Evolutionary conservation across 2,888 invertebrate species (phyloP), one percentile per base, ranked within the genome.

Genomic region (Sthenelais limicola): DNA sequence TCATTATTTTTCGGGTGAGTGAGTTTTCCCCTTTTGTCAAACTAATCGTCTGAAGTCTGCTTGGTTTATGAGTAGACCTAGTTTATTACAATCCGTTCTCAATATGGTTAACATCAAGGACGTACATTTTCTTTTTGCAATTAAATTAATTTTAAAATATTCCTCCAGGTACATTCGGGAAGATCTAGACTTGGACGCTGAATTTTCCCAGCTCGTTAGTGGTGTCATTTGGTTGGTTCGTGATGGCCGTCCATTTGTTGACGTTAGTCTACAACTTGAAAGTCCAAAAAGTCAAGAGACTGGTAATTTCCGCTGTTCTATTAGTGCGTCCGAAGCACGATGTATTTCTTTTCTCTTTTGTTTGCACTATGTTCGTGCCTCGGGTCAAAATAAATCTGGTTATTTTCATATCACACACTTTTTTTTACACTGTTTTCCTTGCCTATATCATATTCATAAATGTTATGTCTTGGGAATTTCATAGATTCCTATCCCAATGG

Each of bases 151-250:
- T 43, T 9, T 9, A 43, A 18, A 9, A 43, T 56, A 32, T 5
- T 9, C 32, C 51, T 2, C 4, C n/a, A 88, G 88, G 3, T 88
- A 87, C 75, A 73, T 88, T 28, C 84, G 86, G 0, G 84, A 86
- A 72, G 80, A 84, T 33, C 81, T 82, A 66, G 74, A 83, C 9
- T 68, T 83, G n/a, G 78, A 78, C 9, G 81, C 80, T n/a, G 77
- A 83, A 51, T 86, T 88, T 77, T 51, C 77, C 5, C 86, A 88
- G 78, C 78, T 88, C 66, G 85, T 88, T 15, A 86, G 86, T 43
- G 88, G 88, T 52, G 88, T 86, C 12, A 80, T 87, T 30, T 88
- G 88, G 88, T 75, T 88, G 43, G 73, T 88, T 3, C 78, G 86
- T 49, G 83, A 87, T 74, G 86, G 87, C 15, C 78, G 82, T 51